Evolutionary conservation across 1,140 invertebrate species (phyloP).

Genomic region (Contarinia nasturtii): DNA sequence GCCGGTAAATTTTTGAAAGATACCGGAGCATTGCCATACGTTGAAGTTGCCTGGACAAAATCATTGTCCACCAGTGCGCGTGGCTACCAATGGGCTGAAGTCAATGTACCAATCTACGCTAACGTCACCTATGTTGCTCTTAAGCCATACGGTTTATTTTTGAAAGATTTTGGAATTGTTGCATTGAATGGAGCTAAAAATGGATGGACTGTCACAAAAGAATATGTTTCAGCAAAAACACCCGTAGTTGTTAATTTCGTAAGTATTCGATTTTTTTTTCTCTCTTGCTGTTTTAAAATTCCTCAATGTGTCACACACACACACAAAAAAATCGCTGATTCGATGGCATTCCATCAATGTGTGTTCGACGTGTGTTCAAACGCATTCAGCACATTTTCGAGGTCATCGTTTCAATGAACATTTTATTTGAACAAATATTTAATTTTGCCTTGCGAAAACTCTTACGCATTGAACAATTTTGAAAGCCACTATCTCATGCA

Average conservation of each 20-base stretch:
- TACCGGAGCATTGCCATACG: constrained; percentile 35
- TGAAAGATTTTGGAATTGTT: constrained; percentile 32
- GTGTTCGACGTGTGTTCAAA: not conserved
- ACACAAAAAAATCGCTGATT: too few relatives aligned
- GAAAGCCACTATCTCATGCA: too few relatives aligned
- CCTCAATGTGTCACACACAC: too few relatives aligned
- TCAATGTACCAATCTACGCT: constrained; percentile 43
- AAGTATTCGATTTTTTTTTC: constrained; percentile 18
- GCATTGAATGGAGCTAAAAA: constrained; percentile 28
- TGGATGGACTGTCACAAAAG: constrained; percentile 29
- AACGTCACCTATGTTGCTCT: constrained; percentile 29
- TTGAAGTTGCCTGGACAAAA: constrained; percentile 33
- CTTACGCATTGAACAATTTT: too few relatives aligned
- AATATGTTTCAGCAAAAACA: constrained; percentile 34
- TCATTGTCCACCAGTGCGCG: constrained; percentile 31
- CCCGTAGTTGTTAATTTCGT: constrained; percentile 36
- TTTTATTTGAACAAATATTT: too few relatives aligned
- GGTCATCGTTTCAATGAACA: too few relatives aligned
- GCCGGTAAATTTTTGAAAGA: constrained; percentile 35
- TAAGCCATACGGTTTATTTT: constrained; percentile 37
- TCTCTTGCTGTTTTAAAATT: too few relatives aligned
- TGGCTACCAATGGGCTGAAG: constrained; percentile 38
- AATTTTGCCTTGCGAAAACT: not conserved
- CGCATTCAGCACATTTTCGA: not conserved
- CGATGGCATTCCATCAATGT: not conserved